These are phyloP conservation scores for Drosophila eohydei DNA, from an alignment of 2,888 invertebrate species.

Conservation along the genomic window DNA sequence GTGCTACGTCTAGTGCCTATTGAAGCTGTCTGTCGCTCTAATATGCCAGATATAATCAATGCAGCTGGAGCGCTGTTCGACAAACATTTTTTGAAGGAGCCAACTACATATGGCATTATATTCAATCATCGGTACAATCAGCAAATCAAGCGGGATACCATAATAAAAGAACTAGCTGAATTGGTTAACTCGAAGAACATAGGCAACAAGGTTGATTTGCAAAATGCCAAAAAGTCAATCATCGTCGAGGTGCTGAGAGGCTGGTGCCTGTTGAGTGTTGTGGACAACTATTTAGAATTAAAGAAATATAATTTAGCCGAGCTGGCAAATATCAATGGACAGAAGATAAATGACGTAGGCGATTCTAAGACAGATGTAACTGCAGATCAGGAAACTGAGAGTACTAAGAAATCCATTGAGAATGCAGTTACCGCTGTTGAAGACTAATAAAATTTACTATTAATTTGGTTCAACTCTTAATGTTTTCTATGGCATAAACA, in stretches of 20 bases:
- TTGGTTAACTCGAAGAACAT: constrained; percentile 89
- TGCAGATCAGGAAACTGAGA: constrained; percentile 12
- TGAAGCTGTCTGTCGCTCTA: constrained; percentile 92
- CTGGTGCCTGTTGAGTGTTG: constrained; percentile 91
- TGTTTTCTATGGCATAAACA: constrained; percentile 39
- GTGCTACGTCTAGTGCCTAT: constrained; percentile 93
- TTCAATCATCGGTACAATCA: constrained; percentile 93
- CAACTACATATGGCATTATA: constrained; percentile 91
- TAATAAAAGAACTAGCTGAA: constrained; percentile 91
- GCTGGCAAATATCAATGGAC: constrained; percentile 60
- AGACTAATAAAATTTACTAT: constrained; percentile 43
- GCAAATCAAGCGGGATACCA: constrained; percentile 88
- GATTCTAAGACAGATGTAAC: constrained; percentile 13
- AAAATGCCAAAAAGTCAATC: constrained; percentile 91
- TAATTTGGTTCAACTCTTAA: constrained; percentile 35
- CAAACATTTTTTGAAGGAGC: constrained; percentile 89
- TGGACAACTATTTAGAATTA: constrained; percentile 91
- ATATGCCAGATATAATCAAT: constrained; percentile 90
- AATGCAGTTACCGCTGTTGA: constrained; percentile 13
- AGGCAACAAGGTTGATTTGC: constrained; percentile 91
- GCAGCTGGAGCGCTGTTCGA: constrained; percentile 89
- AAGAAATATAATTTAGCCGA: constrained; percentile 95
- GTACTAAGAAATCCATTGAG: constrained; percentile 19
- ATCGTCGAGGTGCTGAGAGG: constrained; percentile 93
- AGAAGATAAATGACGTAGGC: constrained; percentile 38